Percentiles rank a stretch among this genome's conserved stretches.
Conservation (phyloP, 2,888 invertebrate genomes). For the Tipula vernalis region DNA sequence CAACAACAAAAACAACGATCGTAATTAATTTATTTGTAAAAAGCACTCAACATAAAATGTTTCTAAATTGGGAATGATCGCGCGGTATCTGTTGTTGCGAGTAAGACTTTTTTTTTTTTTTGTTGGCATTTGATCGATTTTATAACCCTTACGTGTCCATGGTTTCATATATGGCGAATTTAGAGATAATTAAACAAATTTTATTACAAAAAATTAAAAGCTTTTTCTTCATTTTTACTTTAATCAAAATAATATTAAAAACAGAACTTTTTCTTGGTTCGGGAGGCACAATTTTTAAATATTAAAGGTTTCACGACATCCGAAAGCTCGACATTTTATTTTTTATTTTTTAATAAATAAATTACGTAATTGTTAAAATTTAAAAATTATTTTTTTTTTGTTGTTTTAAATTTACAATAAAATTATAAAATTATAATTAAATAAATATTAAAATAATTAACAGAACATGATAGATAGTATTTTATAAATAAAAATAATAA, state of each 20-base stretch:
- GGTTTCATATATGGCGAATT: neutral
- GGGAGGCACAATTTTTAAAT: too few species aligned
- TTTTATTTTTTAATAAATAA: neutral
- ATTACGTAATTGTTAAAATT: neutral
- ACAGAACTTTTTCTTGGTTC: neutral
- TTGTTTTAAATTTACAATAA: neutral
- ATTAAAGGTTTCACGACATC: neutral
- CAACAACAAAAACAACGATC: neutral
- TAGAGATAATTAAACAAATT: neutral
- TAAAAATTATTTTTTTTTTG: neutral
- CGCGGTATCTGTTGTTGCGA: neutral
- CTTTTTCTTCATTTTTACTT: slow-evolving; percentile 4
- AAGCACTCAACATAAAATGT: neutral
- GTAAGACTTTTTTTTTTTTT: neutral
- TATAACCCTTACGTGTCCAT: neutral
- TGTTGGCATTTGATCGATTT: neutral
- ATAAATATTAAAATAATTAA: neutral
- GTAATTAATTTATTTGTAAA: neutral
- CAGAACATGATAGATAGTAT: neutral
- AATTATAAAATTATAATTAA: neutral
- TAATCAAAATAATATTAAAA: neutral
- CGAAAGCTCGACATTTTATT: neutral
- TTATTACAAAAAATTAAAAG: slow-evolving; percentile 4
- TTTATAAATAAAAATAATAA: neutral
- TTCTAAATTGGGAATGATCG: neutral